Evolutionary conservation across 2,113 vertebrate species (phyloP).

Genomic region (Hippocampus mohnikei): DNA sequence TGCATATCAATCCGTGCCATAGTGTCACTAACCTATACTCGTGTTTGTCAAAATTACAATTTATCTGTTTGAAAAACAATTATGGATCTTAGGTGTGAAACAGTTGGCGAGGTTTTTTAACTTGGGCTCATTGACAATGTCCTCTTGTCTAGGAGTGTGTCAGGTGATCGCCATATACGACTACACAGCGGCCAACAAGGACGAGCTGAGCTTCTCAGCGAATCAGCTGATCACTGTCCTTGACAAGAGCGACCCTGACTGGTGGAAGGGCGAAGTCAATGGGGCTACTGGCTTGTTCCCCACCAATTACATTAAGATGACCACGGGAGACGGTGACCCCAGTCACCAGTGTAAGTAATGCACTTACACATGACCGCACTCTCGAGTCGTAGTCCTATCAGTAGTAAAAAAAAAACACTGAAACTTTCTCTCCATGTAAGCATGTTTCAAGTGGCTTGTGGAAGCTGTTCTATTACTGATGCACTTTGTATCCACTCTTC

Average conservation of each 20-base stretch:
- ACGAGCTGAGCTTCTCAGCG: slow-evolving; percentile 91
- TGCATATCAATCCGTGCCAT: background rate
- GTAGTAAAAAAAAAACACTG: background rate
- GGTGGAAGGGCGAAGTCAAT: slow-evolving; percentile 92
- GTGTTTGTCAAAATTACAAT: background rate
- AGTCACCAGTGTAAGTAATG: slow-evolving; percentile 91
- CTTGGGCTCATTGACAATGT: background rate
- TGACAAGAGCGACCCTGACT: slow-evolving; percentile 86
- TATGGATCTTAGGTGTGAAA: background rate
- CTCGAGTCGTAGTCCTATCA: background rate
- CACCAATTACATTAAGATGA: slow-evolving; percentile 92
- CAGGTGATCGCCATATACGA: slow-evolving; percentile 96
- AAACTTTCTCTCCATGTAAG: background rate
- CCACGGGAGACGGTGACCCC: slow-evolving; percentile 83
- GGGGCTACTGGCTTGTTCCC: slow-evolving; percentile 89
- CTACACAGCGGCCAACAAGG: slow-evolving; percentile 84
- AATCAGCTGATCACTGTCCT: slow-evolving; percentile 88
- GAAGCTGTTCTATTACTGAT: background rate
- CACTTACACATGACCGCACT: background rate
- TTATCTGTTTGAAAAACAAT: background rate
- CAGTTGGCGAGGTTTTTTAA: background rate
- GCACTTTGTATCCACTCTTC: background rate
- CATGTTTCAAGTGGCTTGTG: background rate
- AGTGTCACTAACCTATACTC: background rate
- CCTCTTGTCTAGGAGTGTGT: slow-evolving; percentile 71